Conservation (phyloP, 2,113 vertebrate species). For the Lepus europaeus region DNA sequence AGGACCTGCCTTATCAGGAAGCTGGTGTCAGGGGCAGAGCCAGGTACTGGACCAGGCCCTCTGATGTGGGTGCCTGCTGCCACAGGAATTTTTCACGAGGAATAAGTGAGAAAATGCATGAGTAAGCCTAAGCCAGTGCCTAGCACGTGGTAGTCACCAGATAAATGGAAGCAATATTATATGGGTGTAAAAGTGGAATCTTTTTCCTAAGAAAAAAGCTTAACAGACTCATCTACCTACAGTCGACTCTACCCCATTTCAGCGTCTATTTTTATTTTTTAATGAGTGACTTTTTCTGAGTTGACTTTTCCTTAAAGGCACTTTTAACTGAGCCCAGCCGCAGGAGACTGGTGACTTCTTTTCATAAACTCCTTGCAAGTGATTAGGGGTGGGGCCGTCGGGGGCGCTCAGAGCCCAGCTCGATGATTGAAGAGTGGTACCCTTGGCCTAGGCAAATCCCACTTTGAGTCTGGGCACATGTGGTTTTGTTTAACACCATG, state of each 20-base stretch:
- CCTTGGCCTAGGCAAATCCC: slow-evolving; percentile 82
- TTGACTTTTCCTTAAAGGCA: slow-evolving; percentile 53
- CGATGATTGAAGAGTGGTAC: slow-evolving; percentile 85
- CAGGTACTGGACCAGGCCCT: too few species aligned
- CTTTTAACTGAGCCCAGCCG: slow-evolving; percentile 57
- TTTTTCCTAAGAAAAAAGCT: slow-evolving; percentile 58
- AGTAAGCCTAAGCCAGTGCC: neutral
- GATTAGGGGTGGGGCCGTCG: slow-evolving; percentile 64
- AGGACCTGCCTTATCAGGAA: too few species aligned
- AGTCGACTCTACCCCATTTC: neutral
- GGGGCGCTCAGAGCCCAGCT: slow-evolving; percentile 64
- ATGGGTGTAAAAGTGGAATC: slow-evolving; percentile 71
- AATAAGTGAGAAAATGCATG: slow-evolving; percentile 42
- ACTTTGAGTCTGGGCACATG: slow-evolving; percentile 78
- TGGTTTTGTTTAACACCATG: slow-evolving; percentile 83
- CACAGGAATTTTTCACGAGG: slow-evolving; percentile 20
- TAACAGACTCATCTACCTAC: neutral
- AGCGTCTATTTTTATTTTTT: slow-evolving; percentile 47
- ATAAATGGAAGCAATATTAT: neutral
- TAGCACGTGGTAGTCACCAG: neutral
- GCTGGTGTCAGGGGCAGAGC: too few species aligned
- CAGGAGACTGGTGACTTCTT: slow-evolving; percentile 61
- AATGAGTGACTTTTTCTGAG: slow-evolving; percentile 58
- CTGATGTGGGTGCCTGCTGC: too few species aligned
- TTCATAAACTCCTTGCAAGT: slow-evolving; percentile 75